phyloP scores from a whole-genome alignment of 2,888 invertebrate species.

The Erebia epiphron region DNA sequence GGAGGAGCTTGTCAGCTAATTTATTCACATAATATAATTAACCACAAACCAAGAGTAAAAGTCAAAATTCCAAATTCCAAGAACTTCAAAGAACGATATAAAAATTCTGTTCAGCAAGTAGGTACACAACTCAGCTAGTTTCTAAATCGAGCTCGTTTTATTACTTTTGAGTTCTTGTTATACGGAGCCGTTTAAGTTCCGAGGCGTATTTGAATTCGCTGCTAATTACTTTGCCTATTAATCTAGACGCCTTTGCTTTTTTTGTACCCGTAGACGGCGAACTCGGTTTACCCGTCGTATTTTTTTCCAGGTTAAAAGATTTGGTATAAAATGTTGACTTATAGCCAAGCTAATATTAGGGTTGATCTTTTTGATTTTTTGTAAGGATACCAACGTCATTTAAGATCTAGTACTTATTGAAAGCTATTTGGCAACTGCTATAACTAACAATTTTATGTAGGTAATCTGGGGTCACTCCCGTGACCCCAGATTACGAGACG shows the following conservation, averaged over 20 bases:
- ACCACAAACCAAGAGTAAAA: not conserved
- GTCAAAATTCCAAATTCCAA: not conserved
- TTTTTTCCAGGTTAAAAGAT: conserved; percentile 6
- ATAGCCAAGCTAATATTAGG: not conserved
- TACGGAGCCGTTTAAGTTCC: conserved; percentile 22
- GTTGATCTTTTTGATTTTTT: no score
- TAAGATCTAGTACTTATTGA: no score
- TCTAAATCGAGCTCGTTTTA: conserved; percentile 17
- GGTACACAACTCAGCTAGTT: conserved; percentile 17
- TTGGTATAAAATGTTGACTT: not conserved
- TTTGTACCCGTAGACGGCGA: conserved; percentile 2
- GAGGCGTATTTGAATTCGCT: conserved; percentile 27
- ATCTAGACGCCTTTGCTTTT: conserved; percentile 37
- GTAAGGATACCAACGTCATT: no score
- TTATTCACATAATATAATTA: not conserved
- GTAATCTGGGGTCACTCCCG: no score
- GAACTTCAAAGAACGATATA: not conserved
- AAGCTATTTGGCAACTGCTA: no score
- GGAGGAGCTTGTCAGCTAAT: no score
- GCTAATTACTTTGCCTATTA: conserved; percentile 54
- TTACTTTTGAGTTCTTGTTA: conserved; percentile 17
- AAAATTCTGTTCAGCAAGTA: conserved; percentile 1
- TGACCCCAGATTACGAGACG: no score
- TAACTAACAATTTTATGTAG: no score
- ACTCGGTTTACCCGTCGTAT: conserved; percentile 7